Evolutionary conservation across 2,888 invertebrate species (phyloP), one percentile per base, ranked within the genome.

Genomic region (Uropetala carovei): DNA sequence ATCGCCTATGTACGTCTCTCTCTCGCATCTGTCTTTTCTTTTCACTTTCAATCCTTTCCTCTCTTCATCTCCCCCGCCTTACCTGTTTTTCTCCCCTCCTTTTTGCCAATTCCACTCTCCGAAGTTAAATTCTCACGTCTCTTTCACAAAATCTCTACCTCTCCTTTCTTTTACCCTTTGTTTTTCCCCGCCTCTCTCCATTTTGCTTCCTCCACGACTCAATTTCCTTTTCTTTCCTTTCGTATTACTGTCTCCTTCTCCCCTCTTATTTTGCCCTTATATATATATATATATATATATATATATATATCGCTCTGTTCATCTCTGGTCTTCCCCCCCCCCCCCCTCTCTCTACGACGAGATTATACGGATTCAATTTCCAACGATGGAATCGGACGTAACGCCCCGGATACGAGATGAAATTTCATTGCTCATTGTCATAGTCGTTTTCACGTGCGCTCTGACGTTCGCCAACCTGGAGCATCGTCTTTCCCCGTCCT

Each of bases 381-480:
- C 57, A 57, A 43, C 5, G n/a, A 83, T 83, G 83, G 57, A n/a
- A 83, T 83, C 83, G 0, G 4, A n/a, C 56, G 3, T n/a, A 30
- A 82, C 30, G 82, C 57, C 43, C 57, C 57, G 57, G n/a, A 83
- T 83, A 57, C 18, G 43, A n/a, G 18, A 57, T 8, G 18, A 83
- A 83, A 83, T 83, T 83, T 83, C 56, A 83, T 83, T 56, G 57
- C 83, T 83, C 83, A 83, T 83, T 83, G 83, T 83, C 83, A 83
- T 57, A 83, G 57, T 83, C 16, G 57, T 83, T 83, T 56, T 83
- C 57, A 57, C 83, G 14, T 83, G 5, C 57, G 57, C 18, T 83
- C 30, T n/a, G 57, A n/a, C 43, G 43, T 43, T 43, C 43, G 43
- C 43, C 56, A n/a, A 8, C 18, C 83, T 83, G 56, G 5, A 16